Base-by-base conservation (phyloP, 2,888 invertebrate genomes). In the Chironomus riparius region DNA sequence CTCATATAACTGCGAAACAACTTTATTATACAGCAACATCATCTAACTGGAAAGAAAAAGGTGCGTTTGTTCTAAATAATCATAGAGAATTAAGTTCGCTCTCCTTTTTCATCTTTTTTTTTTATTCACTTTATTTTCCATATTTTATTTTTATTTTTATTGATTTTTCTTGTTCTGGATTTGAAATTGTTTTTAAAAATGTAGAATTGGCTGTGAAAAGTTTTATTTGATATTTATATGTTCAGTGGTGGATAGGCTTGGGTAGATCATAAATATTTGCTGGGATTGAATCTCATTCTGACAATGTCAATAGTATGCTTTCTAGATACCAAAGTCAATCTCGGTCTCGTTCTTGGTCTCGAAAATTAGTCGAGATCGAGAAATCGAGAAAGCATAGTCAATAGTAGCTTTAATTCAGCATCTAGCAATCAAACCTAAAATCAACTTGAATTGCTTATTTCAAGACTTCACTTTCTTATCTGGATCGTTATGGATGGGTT, bases 1-100 rank as follows among this genome's bases (percentile, higher is more conserved):
- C 65, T 24, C 65, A 24, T 21, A 65, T 65, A 65, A 65, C 65
- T 65, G 22, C 65, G 65, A 22, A 65, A 10, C 65, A 56, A 18
- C 56, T 18, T 6, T 18, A 12, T 21, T 6, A 65, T 21, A 65
- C 22, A 65, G 13, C 65, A 65, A 24, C 24, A 65, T 56, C 56
- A 56, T 65, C 65, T 65, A 65, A 65, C 22, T 65, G 65, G 65
- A 65, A 24, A 65, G 65, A 65, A 65, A 22, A 65, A 56, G 18
- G 21, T 21, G 21, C 21, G 65, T 65, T 18, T 22, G 65, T 65
- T 65, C 65, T 65, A 65, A 65, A 65, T 65, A 13, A 65, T 65
- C n/a, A 12, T 21, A 21, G 22, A 24, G 21, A 65, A 24, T 13
- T 13, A 24, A 65, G 13, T 21, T 21, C 22, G 22, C 18, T 56